Conservation (phyloP, 2,797 vertebrate genomes). For the Champsocephalus gunnari region DNA sequence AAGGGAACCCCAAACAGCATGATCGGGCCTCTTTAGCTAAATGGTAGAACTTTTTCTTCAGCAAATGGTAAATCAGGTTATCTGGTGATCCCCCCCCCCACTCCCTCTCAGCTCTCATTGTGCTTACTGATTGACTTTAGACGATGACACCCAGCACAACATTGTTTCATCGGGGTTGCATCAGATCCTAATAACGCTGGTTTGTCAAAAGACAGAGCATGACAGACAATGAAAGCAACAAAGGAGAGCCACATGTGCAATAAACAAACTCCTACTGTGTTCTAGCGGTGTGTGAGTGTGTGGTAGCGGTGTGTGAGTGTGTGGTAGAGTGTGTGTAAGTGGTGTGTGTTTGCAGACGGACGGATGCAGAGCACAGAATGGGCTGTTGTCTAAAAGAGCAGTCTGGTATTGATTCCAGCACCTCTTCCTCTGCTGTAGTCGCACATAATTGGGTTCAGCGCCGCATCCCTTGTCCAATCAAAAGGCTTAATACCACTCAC, state of each 20-base stretch:
- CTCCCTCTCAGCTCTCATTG: background rate
- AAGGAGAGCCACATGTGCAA: constrained; percentile 7
- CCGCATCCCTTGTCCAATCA: constrained; percentile 55
- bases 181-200: constrained; percentile 7
- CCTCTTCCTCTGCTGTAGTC: constrained; percentile 44
- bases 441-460: constrained; percentile 64
- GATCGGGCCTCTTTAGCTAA: background rate
- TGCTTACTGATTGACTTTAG: background rate
- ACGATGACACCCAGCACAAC: constrained; percentile 1
- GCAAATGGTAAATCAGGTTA: background rate
- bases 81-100: background rate
- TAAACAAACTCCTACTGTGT: constrained; percentile 12
- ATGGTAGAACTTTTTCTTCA: background rate
- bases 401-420: constrained; percentile 54
- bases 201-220: constrained; percentile 7
- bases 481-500: constrained; percentile 58
- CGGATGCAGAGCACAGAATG: constrained; percentile 34
- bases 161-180: constrained; percentile 18
- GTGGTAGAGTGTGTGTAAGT: constrained; percentile 1
- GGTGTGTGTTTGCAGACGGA: constrained; percentile 16
- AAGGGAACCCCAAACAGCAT: no score
- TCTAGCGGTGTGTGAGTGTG: background rate
- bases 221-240: constrained; percentile 15
- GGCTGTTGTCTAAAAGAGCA: constrained; percentile 54
- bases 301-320: background rate